Evolutionary conservation across 2,797 vertebrate genomes (phyloP).

Genomic region (Babyrousa celebensis): DNA sequence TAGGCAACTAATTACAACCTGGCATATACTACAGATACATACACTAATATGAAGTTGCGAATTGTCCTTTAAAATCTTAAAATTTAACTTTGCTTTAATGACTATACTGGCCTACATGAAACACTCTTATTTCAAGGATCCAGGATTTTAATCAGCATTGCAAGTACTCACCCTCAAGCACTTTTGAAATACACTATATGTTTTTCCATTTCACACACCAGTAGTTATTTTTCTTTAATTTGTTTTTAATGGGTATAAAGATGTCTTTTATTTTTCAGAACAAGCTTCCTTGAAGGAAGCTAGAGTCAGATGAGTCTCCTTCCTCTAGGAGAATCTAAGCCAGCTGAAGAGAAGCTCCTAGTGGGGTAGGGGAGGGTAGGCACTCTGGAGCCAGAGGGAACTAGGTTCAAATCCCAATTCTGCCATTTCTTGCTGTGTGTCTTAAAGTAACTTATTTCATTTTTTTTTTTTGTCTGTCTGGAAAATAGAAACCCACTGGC

Average conservation of each 20-base stretch:
- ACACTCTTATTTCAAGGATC: conserved; percentile 26
- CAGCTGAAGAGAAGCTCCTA: neutral
- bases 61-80: neutral
- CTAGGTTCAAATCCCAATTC: neutral
- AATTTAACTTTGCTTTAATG: conserved; percentile 24
- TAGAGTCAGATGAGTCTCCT: neutral
- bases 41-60: neutral
- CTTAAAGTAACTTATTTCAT: neutral
- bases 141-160: conserved; percentile 35
- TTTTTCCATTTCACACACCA: conserved; percentile 14
- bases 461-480: neutral
- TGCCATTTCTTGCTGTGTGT: neutral
- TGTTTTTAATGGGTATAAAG: neutral
- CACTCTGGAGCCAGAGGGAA: neutral
- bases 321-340: neutral
- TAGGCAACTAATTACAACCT: neutral
- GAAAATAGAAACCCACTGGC: conserved; percentile 36
- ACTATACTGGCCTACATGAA: neutral
- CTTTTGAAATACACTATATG: neutral
- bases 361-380: neutral
- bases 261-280: neutral
- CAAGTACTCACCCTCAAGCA: neutral
- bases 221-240: neutral
- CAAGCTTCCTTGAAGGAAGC: neutral
- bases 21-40: neutral